A percentile compares a stretch with the other conserved stretches of the same genome.
Conservation (phyloP, 92 coral and sea anemone species). For the Scolanthus callimorphus region DNA sequence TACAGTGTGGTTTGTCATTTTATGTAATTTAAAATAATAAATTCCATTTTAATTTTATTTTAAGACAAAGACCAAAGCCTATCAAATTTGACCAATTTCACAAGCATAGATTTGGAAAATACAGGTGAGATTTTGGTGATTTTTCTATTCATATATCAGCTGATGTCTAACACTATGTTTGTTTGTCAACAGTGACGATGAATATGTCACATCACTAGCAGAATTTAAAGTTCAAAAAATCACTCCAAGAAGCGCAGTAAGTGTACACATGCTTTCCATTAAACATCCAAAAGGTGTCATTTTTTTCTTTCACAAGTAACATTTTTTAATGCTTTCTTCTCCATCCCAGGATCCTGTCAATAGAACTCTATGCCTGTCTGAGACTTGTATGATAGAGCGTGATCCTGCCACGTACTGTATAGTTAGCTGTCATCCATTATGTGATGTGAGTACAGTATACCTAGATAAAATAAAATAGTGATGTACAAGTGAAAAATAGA, state of each 20-base stretch:
- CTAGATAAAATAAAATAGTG: too few species aligned
- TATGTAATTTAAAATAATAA: too few species aligned
- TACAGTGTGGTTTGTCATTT: too few species aligned
- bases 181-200: constrained; percentile 75
- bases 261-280: too few species aligned
- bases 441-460: constrained; percentile 93
- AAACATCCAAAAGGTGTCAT: too few species aligned
- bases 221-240: constrained; percentile 94
- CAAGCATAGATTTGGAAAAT: constrained; percentile 96
- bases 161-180: background rate
- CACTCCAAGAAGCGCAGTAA: constrained; percentile 72
- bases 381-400: constrained; percentile 89
- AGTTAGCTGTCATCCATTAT: constrained; percentile 79
- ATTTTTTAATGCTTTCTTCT: constrained; percentile 1
- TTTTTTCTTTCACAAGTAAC: background rate
- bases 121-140: constrained; percentile 47
- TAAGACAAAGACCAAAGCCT: constrained; percentile 87
- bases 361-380: constrained; percentile 92
- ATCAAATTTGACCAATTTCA: constrained; percentile 83
- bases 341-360: constrained; percentile 74
- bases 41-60: too few species aligned
- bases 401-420: constrained; percentile 98
- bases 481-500: too few species aligned
- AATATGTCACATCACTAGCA: constrained; percentile 91
- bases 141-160: background rate